phyloP scores from a whole-genome alignment of 2,113 vertebrate species.

The Cavia aperea region DNA sequence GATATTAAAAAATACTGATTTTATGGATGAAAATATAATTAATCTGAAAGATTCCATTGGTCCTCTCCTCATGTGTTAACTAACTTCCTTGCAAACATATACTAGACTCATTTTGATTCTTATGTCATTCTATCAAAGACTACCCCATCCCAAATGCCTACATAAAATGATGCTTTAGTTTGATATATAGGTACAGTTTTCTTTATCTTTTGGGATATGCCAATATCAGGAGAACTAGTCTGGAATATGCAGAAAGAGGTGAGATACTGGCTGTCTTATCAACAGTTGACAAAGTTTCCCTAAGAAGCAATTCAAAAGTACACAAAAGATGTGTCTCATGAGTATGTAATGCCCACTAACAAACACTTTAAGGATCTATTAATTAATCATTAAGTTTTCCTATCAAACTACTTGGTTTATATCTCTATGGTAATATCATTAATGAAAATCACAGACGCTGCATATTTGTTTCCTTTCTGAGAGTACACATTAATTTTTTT shows the following conservation, averaged over 20 bases:
- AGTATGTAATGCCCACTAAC: neutral
- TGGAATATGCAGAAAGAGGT: neutral
- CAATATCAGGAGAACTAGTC: slow-evolving; percentile 7
- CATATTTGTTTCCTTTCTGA: slow-evolving; percentile 46
- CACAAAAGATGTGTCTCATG: slow-evolving; percentile 13
- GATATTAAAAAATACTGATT: neutral
- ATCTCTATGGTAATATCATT: slow-evolving; percentile 33
- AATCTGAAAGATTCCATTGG: neutral
- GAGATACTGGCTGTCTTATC: neutral
- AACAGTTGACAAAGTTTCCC: slow-evolving; percentile 22
- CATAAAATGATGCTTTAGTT: slow-evolving; percentile 16
- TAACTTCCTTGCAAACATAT: neutral
- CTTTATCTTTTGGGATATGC: slow-evolving; percentile 27
- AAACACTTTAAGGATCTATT: slow-evolving; percentile 44
- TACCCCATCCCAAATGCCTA: neutral
- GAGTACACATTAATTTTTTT: slow-evolving; percentile 20
- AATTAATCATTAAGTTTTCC: slow-evolving; percentile 49
- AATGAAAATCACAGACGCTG: slow-evolving; percentile 31
- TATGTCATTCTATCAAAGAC: neutral
- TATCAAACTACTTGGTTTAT: slow-evolving; percentile 40
- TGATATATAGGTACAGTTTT: slow-evolving; percentile 42
- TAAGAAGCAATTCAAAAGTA: slow-evolving; percentile 46
- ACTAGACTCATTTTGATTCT: neutral
- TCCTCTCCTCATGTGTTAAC: neutral
- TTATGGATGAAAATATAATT: slow-evolving; percentile 31